A percentile compares a stretch with the other conserved stretches of the same genome.
Conservation (phyloP, 2,797 vertebrate genomes). For the Lutjanus campechanus region DNA sequence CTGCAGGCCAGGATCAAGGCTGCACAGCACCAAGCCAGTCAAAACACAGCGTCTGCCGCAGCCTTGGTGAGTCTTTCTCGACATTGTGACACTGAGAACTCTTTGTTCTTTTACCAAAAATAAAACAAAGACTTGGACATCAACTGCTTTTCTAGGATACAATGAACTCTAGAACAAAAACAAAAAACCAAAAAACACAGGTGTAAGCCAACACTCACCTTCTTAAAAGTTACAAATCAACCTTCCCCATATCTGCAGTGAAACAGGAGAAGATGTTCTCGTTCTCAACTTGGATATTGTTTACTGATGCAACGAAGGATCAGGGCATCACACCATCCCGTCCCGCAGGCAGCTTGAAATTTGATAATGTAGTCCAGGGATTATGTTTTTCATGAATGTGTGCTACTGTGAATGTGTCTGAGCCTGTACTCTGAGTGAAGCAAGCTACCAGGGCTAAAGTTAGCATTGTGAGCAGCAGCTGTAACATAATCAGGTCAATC, state of each 20-base stretch:
- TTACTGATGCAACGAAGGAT: conserved; percentile 45
- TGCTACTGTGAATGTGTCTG: conserved; percentile 27
- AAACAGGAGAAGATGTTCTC: conserved; percentile 24
- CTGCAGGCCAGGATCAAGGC: conserved; percentile 99
- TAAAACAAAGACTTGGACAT: not conserved
- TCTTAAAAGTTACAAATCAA: not conserved
- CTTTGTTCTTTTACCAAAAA: conserved; percentile 7
- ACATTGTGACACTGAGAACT: not conserved
- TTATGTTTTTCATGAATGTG: conserved; percentile 45
- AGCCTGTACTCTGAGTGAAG: conserved; percentile 47
- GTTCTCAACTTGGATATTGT: conserved; percentile 27
- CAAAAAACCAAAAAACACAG: not conserved
- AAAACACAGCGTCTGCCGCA: conserved; percentile 87
- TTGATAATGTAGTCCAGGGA: conserved; percentile 39
- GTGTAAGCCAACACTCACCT: conserved; percentile 1
- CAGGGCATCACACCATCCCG: conserved; percentile 23
- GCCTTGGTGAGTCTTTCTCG: conserved; percentile 89
- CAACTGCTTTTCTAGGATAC: not conserved
- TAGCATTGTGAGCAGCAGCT: conserved; percentile 58
- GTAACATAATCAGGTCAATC: conserved; percentile 49
- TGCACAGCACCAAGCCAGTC: conserved; percentile 96
- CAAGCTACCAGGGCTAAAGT: conserved; percentile 46
- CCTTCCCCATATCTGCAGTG: conserved; percentile 1
- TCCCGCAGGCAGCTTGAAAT: conserved; percentile 37
- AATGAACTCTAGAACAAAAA: not conserved